Percentiles rank a stretch among this genome's conserved stretches.
phyloP scores from a whole-genome alignment of 2,797 vertebrate genomes.

The Epinephelus awoara region DNA sequence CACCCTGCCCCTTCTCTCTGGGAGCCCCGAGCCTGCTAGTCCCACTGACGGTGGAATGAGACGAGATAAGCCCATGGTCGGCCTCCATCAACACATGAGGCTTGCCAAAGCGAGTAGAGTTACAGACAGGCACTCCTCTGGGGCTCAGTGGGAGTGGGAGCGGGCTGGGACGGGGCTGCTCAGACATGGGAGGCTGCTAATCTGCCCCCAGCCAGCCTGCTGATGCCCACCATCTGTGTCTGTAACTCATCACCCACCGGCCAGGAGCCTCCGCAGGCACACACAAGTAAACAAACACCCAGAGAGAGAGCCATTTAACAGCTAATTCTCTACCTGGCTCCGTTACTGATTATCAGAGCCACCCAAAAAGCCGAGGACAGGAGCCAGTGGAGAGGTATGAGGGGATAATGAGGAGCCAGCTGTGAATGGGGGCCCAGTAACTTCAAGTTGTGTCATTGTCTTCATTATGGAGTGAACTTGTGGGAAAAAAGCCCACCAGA shows the following conservation, averaged over 20 bases:
- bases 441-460: conserved; percentile 30
- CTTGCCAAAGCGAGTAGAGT: conserved; percentile 82
- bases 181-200: conserved; percentile 79
- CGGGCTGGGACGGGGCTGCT: conserved; percentile 58
- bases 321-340: conserved; percentile 64
- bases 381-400: conserved; percentile 19
- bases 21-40: conserved; percentile 64
- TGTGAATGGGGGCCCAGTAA: conserved; percentile 11
- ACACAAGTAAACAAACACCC: conserved; percentile 79
- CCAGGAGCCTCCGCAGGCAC: conserved; percentile 73
- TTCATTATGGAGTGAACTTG: conserved; percentile 26
- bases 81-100: conserved; percentile 84
- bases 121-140: conserved; percentile 82
- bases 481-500: background rate
- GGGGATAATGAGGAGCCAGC: conserved; percentile 31
- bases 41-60: conserved; percentile 76
- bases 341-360: conserved; percentile 62
- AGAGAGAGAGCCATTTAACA: conserved; percentile 60
- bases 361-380: conserved; percentile 41
- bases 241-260: conserved; percentile 79
- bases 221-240: conserved; percentile 87
- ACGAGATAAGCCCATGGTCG: conserved; percentile 82
- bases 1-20: conserved; percentile 46
- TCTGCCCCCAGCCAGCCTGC: conserved; percentile 77
- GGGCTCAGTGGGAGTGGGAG: conserved; percentile 78